These are phyloP conservation scores for Mizuhopecten yessoensis DNA, from an alignment of 1,140 invertebrate species.

Conservation along the genomic window DNA sequence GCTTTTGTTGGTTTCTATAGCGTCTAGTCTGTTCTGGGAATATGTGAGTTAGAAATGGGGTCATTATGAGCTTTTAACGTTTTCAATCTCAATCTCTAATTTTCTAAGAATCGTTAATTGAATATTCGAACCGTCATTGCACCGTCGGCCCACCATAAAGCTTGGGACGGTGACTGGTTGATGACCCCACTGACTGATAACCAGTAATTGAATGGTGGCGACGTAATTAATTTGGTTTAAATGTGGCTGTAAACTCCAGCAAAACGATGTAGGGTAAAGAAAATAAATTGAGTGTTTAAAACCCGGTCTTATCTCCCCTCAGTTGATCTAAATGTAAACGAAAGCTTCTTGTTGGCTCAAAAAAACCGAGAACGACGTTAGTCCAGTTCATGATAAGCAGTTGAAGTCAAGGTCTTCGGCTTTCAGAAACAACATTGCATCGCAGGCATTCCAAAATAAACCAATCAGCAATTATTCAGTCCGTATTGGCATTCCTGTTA, in stretches of 20 bases:
- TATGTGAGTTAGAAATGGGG: not conserved
- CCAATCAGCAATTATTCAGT: not conserved
- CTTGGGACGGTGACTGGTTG: not conserved
- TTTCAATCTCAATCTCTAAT: conserved; percentile 34
- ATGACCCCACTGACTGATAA: not conserved
- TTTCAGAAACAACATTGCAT: not conserved
- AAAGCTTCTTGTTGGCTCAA: not conserved
- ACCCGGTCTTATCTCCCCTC: not conserved
- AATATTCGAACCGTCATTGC: not conserved
- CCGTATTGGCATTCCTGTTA: not conserved
- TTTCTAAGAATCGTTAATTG: conserved; percentile 22
- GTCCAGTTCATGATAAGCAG: not conserved
- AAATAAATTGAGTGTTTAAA: not conserved
- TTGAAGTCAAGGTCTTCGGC: not conserved
- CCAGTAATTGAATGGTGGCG: conserved; percentile 27
- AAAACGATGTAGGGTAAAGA: not conserved
- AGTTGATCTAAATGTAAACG: not conserved
- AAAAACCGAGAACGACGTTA: not conserved
- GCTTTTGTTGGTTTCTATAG: not conserved
- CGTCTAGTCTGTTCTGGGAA: not conserved
- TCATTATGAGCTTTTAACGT: conserved; percentile 1
- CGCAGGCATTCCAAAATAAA: not conserved
- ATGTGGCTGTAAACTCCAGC: not conserved
- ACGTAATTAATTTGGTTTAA: conserved; percentile 3
- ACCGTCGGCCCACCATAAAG: conserved; percentile 13